Percentiles rank a stretch among this genome's conserved stretches.
Evolutionary conservation across 2,888 invertebrate species (phyloP).

Genomic region (Heliconius ethilla): DNA sequence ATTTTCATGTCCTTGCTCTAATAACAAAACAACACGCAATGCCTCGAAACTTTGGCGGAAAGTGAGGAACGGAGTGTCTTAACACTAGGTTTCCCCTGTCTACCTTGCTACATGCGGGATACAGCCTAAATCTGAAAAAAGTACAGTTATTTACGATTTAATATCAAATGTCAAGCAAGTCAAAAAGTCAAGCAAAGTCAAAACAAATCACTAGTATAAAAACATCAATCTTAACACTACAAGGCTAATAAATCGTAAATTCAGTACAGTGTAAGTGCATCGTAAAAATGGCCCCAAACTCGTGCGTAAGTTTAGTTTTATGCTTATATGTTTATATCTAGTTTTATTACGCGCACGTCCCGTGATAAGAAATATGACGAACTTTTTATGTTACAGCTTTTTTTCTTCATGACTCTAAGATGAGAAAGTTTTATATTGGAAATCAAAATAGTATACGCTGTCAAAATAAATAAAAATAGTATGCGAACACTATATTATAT

Average conservation of each 20-base stretch:
- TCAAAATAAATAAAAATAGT: no score
- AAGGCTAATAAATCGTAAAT: constrained; percentile 22
- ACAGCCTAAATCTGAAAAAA: not conserved
- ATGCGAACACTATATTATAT: no score
- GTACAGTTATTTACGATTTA: no score
- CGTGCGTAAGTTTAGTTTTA: constrained; percentile 13
- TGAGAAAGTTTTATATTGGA: not conserved
- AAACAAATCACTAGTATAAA: not conserved
- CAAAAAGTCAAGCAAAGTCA: not conserved
- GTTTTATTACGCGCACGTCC: constrained; percentile 23
- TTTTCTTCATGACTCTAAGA: not conserved
- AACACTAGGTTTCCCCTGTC: not conserved
- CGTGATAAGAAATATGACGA: constrained; percentile 22
- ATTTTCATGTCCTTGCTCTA: not conserved
- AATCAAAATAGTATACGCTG: not conserved
- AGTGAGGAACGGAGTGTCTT: not conserved
- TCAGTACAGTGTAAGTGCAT: constrained; percentile 24
- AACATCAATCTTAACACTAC: constrained; percentile 19
- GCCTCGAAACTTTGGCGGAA: not conserved
- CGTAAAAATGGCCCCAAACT: constrained; percentile 18
- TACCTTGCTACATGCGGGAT: not conserved
- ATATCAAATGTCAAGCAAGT: not conserved
- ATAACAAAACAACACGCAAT: not conserved
- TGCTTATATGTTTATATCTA: constrained; percentile 21
- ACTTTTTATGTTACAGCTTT: constrained; percentile 13